These are phyloP conservation scores for Myotis myotis DNA, from an alignment of 2,797 vertebrate species.

Conservation along the genomic window DNA sequence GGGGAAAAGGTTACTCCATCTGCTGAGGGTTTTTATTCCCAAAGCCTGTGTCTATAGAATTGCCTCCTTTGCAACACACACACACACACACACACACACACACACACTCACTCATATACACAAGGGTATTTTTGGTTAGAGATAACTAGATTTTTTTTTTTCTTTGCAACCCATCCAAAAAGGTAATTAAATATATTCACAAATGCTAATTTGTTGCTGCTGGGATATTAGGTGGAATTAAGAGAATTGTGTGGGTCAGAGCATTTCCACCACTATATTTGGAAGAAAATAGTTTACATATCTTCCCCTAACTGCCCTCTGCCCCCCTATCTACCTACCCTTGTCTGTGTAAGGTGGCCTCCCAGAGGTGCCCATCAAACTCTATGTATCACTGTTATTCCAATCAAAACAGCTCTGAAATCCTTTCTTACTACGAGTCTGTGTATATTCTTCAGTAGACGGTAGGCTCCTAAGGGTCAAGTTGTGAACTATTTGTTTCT, in stretches of 20 bases:
- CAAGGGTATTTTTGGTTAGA: not conserved
- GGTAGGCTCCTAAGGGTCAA: not conserved
- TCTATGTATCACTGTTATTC: not conserved
- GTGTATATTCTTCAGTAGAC: not conserved
- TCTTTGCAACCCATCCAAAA: not conserved
- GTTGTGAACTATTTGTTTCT: not conserved
- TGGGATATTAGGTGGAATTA: not conserved
- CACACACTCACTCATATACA: not conserved
- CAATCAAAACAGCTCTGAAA: not conserved
- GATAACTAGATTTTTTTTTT: not conserved
- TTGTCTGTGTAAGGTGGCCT: not conserved
- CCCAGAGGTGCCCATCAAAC: not conserved
- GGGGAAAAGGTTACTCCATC: not conserved
- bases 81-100: not conserved
- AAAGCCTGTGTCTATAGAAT: not conserved
- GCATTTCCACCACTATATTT: not conserved
- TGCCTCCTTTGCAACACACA: fast-evolving
- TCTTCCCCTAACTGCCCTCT: not conserved
- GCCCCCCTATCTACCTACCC: not conserved
- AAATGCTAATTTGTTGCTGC: conserved; percentile 5
- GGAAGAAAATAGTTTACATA: not conserved
- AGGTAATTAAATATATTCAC: not conserved
- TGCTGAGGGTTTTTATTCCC: not conserved
- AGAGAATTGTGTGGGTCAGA: not conserved
- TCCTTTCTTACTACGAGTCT: not conserved